Percentiles rank a stretch among this genome's conserved stretches.
phyloP scores from a whole-genome alignment of 92 coral and sea anemone genomes.

The Zoanthus solanderi region DNA sequence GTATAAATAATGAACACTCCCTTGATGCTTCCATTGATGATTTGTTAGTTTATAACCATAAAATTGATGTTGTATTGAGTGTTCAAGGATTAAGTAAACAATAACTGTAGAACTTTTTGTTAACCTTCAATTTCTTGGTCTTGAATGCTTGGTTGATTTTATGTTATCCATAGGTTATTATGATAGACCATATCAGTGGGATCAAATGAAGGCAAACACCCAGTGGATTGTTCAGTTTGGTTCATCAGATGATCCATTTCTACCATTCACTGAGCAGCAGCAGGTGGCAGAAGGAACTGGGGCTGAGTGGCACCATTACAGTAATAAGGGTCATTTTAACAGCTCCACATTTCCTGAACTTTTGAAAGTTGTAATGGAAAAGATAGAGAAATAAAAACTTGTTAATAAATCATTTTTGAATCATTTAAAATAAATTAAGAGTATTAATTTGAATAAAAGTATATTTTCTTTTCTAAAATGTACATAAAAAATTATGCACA shows the following conservation, averaged over 20 bases:
- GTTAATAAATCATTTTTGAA: background rate
- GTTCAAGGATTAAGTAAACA: too few species aligned
- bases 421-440: too few species aligned
- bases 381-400: conserved; percentile 11
- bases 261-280: conserved; percentile 80
- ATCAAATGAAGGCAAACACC: conserved; percentile 72
- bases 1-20: too few species aligned
- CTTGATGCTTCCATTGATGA: too few species aligned
- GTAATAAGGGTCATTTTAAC: conserved; percentile 81
- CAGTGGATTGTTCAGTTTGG: conserved; percentile 94
- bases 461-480: too few species aligned
- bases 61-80: too few species aligned
- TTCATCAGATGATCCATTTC: conserved; percentile 89
- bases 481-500: too few species aligned
- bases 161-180: conserved; percentile 71
- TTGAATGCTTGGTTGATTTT: background rate
- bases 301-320: conserved; percentile 77
- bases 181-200: conserved; percentile 88
- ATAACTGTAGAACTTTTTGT: too few species aligned
- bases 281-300: conserved; percentile 81
- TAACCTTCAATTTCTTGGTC: too few species aligned
- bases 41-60: too few species aligned
- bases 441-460: too few species aligned
- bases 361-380: conserved; percentile 57
- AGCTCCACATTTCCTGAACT: conserved; percentile 74